phyloP scores from a whole-genome alignment of 2,888 invertebrate genomes.

The Ophion slaviceki region DNA sequence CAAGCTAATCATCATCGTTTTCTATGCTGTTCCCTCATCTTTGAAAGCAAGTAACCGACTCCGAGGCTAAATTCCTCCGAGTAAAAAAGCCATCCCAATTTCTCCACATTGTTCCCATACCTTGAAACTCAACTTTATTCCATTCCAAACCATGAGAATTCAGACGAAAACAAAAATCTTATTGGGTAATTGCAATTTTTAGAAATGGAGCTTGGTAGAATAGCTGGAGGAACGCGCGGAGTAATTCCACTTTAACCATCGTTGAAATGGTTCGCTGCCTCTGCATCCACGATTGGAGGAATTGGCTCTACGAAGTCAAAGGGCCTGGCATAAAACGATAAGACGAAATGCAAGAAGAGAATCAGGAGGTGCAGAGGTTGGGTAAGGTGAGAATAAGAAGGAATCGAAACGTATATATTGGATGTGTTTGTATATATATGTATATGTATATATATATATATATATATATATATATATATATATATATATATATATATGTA shows the following conservation, averaged over 20 bases:
- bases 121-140: neutral
- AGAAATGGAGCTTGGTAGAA: constrained; percentile 3
- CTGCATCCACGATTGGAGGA: constrained; percentile 31
- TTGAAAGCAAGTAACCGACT: too few relatives aligned
- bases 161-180: neutral
- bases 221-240: neutral
- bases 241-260: constrained; percentile 55
- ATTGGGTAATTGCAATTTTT: constrained; percentile 18
- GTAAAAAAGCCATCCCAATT: too few relatives aligned
- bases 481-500: too few relatives aligned
- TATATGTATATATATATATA: too few relatives aligned
- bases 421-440: too few relatives aligned
- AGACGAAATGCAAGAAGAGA: constrained; percentile 38
- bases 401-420: constrained; percentile 7
- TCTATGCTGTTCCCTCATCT: too few relatives aligned
- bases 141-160: neutral
- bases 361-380: constrained; percentile 22
- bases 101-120: too few relatives aligned
- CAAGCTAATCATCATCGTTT: too few relatives aligned
- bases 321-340: constrained; percentile 60
- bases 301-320: constrained; percentile 56
- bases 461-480: too few relatives aligned
- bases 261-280: constrained; percentile 37
- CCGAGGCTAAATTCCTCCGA: neutral
- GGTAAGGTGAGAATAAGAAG: constrained; percentile 1